A percentile compares a stretch with the other conserved stretches of the same genome.
Conservation (phyloP, 2,797 vertebrate genomes). For the Gila robusta region DNA sequence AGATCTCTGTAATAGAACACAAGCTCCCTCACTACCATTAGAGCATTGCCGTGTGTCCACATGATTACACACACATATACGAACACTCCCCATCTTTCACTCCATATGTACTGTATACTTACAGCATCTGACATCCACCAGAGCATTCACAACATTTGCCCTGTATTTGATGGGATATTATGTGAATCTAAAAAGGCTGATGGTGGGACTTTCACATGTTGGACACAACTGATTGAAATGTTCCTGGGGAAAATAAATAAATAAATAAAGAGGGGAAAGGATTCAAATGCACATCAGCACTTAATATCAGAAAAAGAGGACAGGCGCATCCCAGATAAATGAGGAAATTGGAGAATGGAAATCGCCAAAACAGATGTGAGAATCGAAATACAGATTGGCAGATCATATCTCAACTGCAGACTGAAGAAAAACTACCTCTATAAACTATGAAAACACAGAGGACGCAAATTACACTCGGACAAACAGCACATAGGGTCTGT, state of each 20-base stretch:
- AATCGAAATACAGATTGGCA: conserved; percentile 25
- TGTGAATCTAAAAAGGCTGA: conserved; percentile 14
- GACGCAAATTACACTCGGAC: not conserved
- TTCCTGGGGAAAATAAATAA: not conserved
- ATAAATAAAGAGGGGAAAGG: not conserved
- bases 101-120: conserved; percentile 30
- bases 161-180: conserved; percentile 26
- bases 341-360: conserved; percentile 22
- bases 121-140: conserved; percentile 10
- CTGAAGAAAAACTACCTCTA: conserved; percentile 18
- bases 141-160: conserved; percentile 19
- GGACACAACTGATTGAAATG: conserved; percentile 24
- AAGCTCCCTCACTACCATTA: conserved; percentile 77
- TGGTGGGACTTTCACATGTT: not conserved
- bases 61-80: conserved; percentile 31
- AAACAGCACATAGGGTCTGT: too few relatives aligned
- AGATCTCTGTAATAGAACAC: conserved; percentile 79
- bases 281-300: conserved; percentile 23
- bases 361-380: conserved; percentile 23
- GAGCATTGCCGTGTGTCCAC: conserved; percentile 74
- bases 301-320: conserved; percentile 31
- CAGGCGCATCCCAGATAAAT: conserved; percentile 6
- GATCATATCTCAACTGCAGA: conserved; percentile 18
- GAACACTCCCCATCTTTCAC: conserved; percentile 62
- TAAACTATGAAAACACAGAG: conserved; percentile 12